Evolutionary conservation across 2,797 vertebrate genomes (phyloP).

Genomic region (Benthosema pterotum): DNA sequence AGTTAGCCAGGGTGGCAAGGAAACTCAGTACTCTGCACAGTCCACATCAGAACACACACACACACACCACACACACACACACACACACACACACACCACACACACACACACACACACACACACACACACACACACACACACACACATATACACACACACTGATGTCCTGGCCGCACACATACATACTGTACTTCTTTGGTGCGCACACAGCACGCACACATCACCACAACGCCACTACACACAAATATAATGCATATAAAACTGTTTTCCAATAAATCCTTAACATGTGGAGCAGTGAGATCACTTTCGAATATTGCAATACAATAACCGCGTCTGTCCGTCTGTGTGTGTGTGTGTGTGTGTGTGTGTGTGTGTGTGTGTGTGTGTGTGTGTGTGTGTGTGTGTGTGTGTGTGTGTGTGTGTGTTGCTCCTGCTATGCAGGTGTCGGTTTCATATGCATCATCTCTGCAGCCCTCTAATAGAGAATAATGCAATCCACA

Average conservation of each 20-base stretch:
- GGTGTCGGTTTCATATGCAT: conserved; percentile 41
- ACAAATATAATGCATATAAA: neutral
- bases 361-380: no score
- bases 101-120: conserved; percentile 21
- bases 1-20: conserved; percentile 80
- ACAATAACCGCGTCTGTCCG: conserved; percentile 31
- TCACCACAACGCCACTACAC: neutral
- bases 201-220: neutral
- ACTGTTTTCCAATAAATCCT: conserved; percentile 34
- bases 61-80: conserved; percentile 22
- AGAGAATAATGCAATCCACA: conserved; percentile 53
- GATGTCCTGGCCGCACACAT: conserved; percentile 10
- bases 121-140: neutral
- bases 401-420: no score
- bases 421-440: conserved; percentile 31
- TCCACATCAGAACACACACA: neutral
- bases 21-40: conserved; percentile 71
- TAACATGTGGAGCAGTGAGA: conserved; percentile 22
- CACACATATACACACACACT: conserved; percentile 7
- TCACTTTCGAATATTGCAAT: conserved; percentile 27
- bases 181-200: neutral
- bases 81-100: conserved; percentile 60
- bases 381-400: no score
- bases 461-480: conserved; percentile 40
- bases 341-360: no score